phyloP scores from a whole-genome alignment of 2,113 vertebrate species.

The Platycercus adscitus region DNA sequence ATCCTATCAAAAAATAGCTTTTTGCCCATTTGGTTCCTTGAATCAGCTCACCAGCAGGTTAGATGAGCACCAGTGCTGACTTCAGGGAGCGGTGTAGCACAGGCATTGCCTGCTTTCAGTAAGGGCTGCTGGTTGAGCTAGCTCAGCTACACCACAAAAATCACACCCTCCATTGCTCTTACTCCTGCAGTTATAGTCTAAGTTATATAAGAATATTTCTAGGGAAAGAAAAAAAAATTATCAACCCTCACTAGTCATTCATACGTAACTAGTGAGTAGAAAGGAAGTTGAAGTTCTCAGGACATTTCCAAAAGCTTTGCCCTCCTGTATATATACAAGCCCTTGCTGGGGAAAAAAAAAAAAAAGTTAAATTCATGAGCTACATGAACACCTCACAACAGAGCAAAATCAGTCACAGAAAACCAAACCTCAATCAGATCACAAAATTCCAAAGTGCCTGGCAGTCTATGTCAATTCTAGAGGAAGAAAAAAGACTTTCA shows the following conservation, averaged over 20 bases:
- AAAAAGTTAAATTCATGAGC: background rate
- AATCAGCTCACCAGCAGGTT: background rate
- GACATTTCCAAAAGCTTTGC: background rate
- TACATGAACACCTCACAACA: background rate
- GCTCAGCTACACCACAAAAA: background rate
- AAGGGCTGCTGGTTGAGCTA: background rate
- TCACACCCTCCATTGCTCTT: background rate
- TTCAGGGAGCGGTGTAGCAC: background rate
- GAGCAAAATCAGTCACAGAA: background rate
- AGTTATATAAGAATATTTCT: background rate
- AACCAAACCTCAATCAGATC: background rate
- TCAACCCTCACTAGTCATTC: background rate
- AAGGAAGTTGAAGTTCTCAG: background rate
- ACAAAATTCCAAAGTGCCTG: background rate
- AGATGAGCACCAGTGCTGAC: background rate
- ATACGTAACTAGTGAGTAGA: background rate
- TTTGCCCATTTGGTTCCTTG: background rate
- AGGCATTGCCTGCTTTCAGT: background rate
- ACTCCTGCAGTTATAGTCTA: background rate
- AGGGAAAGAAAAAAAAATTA: background rate
- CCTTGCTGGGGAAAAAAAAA: background rate
- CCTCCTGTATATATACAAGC: background rate
- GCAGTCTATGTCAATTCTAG: background rate
- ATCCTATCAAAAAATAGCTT: background rate
- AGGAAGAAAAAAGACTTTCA: background rate